These are phyloP conservation scores for Agrochola macilenta DNA, from an alignment of 2,888 invertebrate genomes.

Conservation along the genomic window DNA sequence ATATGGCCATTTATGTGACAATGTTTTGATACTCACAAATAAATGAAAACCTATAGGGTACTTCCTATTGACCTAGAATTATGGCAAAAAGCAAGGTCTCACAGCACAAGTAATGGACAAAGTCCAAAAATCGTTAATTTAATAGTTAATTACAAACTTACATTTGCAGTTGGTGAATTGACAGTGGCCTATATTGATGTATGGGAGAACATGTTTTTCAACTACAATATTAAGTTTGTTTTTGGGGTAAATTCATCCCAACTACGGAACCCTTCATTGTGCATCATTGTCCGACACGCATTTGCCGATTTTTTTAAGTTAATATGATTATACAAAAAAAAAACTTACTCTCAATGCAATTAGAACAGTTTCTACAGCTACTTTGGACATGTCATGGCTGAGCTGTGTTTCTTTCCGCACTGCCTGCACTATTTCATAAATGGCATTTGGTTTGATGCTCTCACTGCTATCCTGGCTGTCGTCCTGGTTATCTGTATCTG, in stretches of 20 bases:
- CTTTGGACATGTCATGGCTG: constrained; percentile 96
- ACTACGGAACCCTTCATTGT: neutral
- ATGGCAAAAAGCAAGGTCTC: neutral
- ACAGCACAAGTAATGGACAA: neutral
- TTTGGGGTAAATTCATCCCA: neutral
- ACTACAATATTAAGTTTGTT: neutral
- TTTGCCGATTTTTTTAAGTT: neutral
- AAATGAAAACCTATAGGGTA: too few species aligned
- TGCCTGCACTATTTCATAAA: constrained; percentile 95
- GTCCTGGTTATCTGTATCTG: constrained; percentile 87
- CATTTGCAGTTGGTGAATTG: neutral
- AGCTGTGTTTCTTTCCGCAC: constrained; percentile 96
- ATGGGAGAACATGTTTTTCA: neutral
- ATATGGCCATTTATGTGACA: neutral
- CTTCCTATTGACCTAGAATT: too few species aligned
- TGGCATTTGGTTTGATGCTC: constrained; percentile 88
- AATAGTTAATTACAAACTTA: neutral
- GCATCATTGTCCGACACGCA: neutral
- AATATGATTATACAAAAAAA: neutral
- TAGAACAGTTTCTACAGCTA: constrained; percentile 95
- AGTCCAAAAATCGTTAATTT: neutral
- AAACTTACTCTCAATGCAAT: constrained; percentile 84
- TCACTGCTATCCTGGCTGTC: constrained; percentile 89
- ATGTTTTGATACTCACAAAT: neutral
- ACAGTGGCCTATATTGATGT: neutral